Evolutionary conservation across 2,888 invertebrate genomes (phyloP).

Genomic region (Amiota mariae): DNA sequence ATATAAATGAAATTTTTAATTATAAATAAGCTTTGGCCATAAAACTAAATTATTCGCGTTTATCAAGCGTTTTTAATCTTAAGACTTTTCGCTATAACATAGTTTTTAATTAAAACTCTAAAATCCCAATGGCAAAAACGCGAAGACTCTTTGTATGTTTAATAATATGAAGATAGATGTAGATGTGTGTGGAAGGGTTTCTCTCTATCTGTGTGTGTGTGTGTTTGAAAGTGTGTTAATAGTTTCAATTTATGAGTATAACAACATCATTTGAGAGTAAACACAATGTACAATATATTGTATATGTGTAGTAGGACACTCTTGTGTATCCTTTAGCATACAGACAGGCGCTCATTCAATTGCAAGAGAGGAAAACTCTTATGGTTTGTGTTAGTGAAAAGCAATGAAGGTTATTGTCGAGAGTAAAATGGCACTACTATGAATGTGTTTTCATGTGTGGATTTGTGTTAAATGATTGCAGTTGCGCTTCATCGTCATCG

Average conservation of each 20-base stretch:
- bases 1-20: slow-evolving; percentile 29
- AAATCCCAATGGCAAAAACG: slow-evolving; percentile 11
- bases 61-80: slow-evolving; percentile 48
- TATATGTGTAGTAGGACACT: background rate
- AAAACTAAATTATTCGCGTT: slow-evolving; percentile 56
- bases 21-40: slow-evolving; percentile 35
- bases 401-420: too few relatives aligned
- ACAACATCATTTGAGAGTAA: slow-evolving; percentile 51
- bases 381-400: too few relatives aligned
- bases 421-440: too few relatives aligned
- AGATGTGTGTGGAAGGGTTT: background rate
- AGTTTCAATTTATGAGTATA: slow-evolving; percentile 52
- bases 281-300: too few relatives aligned
- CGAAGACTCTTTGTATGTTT: slow-evolving; percentile 4
- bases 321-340: too few relatives aligned
- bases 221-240: slow-evolving; percentile 47
- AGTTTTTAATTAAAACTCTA: slow-evolving; percentile 27
- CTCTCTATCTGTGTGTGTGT: background rate
- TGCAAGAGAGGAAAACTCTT: too few relatives aligned
- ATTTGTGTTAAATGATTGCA: too few relatives aligned
- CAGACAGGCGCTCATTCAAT: too few relatives aligned
- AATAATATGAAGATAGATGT: background rate
- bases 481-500: too few relatives aligned
- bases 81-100: slow-evolving; percentile 35
- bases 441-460: too few relatives aligned